Conservation (phyloP, 2,797 vertebrate species). For the Gorsachius magnificus region DNA sequence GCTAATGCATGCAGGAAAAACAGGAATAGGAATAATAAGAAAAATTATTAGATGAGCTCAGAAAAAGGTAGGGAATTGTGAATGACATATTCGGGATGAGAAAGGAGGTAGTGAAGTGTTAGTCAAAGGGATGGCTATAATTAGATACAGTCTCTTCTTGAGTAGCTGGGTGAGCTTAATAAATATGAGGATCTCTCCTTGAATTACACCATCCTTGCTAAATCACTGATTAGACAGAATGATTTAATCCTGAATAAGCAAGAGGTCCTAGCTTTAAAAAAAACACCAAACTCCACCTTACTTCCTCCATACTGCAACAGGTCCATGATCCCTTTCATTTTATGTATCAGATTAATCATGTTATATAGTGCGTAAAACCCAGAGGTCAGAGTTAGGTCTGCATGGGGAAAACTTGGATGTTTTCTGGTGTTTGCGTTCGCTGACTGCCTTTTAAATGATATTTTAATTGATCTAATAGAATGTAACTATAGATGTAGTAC, state of each 20-base stretch:
- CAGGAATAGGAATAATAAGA: neutral
- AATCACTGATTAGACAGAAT: neutral
- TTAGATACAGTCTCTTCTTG: neutral
- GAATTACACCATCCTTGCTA: neutral
- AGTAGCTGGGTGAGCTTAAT: neutral
- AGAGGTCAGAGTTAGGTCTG: neutral
- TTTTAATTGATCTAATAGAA: neutral
- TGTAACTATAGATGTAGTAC: neutral
- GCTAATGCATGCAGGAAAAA: neutral
- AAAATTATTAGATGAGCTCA: neutral
- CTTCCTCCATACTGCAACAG: neutral
- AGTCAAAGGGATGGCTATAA: neutral
- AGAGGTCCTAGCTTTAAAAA: neutral
- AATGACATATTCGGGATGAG: neutral
- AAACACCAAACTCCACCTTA: neutral
- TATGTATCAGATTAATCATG: neutral
- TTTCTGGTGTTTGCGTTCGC: neutral
- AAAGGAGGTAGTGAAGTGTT: neutral
- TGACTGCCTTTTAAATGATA: neutral
- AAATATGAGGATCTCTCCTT: neutral
- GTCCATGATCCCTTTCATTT: neutral
- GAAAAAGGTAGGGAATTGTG: neutral
- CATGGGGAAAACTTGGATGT: neutral
- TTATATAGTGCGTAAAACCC: neutral
- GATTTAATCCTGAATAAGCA: neutral